phyloP scores from a whole-genome alignment of 2,888 invertebrate genomes.

The Melanostoma scalare region DNA sequence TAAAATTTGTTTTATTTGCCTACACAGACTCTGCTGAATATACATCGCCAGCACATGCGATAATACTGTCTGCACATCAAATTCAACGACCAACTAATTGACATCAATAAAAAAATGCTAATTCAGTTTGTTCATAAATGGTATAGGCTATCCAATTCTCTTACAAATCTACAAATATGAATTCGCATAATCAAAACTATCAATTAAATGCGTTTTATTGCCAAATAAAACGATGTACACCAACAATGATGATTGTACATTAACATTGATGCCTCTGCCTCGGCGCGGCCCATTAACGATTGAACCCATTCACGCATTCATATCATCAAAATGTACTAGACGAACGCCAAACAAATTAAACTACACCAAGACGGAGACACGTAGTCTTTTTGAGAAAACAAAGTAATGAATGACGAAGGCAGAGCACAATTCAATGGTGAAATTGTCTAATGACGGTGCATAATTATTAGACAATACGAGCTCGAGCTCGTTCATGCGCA shows the following conservation, averaged over 20 bases:
- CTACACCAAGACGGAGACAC: constrained; percentile 8
- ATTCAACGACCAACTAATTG: constrained; percentile 71
- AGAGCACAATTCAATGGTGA: neutral
- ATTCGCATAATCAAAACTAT: constrained; percentile 71
- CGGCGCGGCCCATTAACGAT: neutral
- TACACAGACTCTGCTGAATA: constrained; percentile 15
- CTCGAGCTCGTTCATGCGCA: constrained; percentile 43
- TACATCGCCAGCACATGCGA: constrained; percentile 3
- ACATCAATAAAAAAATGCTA: constrained; percentile 69
- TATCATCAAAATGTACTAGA: constrained; percentile 49
- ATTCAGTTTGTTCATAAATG: constrained; percentile 61
- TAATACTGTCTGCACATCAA: constrained; percentile 54
- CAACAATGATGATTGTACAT: constrained; percentile 45
- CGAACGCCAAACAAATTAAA: constrained; percentile 34
- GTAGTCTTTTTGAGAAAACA: neutral
- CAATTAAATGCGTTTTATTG: constrained; percentile 68
- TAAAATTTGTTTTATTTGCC: constrained; percentile 43
- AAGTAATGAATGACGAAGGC: constrained; percentile 18
- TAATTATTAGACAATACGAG: constrained; percentile 49
- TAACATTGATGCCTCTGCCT: neutral
- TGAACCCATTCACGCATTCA: constrained; percentile 59
- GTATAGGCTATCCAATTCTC: neutral
- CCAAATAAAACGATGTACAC: constrained; percentile 69
- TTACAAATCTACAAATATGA: constrained; percentile 32
- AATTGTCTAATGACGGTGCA: constrained; percentile 40